Base-by-base conservation (phyloP, 92 coral and sea anemone genomes). In the Phenganax stokvisi region DNA sequence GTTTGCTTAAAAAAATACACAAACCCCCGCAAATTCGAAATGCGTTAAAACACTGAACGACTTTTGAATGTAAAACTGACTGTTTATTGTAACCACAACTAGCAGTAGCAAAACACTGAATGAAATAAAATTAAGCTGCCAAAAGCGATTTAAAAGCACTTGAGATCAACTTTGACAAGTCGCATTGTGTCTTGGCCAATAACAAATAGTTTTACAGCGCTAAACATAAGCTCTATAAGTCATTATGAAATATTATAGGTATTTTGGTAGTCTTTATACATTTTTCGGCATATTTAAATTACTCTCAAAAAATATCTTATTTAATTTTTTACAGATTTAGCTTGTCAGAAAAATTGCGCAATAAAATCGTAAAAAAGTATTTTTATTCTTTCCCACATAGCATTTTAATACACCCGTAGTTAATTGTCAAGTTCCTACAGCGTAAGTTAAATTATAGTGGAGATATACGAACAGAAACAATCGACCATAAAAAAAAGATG, bases 111-210 rank as follows among this genome's bases (percentile, higher is more conserved):
- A 8, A 68, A 68, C 1, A 0, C 12, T 30, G 10, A 27, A 68
- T 30, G 53, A 68, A 68, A 30, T 51, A 64, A 64, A 64, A n/a
- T 9, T 68, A 68, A 68, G 73, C 73, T 30, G 0, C 8, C 51
- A 44, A 76, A 76, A 76, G 56, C 81, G 69, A 76, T 76, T 76
- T 27, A 60, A 51, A 30, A 37, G 56, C 10, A 76, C 29, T 76
- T 58, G 2, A 76, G 56, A 28, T 59, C 70, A 58, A 20, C 60
- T 56, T 75, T 76, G 64, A 64, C 64, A 62, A 76, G 67, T 13
- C 44, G n/a, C 54, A 52, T 76, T 29, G 56, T 57, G 15, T 10
- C 0, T 67, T 25, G 52, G 51, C 81, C 81, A 76, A 76, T 76
- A 13, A 59, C 16, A 37, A 37, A 68, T 37, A n/a, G 73, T 68